These are phyloP conservation scores for Nothoprocta perdicaria DNA, from an alignment of 2,113 vertebrate species.

Conservation along the genomic window DNA sequence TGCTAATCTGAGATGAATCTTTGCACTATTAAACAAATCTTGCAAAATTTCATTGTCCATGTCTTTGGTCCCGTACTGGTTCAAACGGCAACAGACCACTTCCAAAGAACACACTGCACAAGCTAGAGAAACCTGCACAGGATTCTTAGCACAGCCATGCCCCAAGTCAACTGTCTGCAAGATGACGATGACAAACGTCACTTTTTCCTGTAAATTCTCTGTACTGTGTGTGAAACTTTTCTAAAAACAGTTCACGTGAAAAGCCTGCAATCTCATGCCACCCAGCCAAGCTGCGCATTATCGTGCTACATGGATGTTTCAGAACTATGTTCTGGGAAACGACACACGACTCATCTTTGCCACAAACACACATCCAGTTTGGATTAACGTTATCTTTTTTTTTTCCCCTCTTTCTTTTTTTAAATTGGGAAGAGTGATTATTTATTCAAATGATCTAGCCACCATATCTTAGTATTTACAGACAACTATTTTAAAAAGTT, in stretches of 20 bases:
- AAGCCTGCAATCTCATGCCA: accelerated
- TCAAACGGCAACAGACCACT: neutral
- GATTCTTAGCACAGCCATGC: neutral
- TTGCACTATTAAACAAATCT: neutral
- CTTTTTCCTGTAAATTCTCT: accelerated
- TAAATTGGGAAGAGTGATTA: no score
- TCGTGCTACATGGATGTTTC: accelerated
- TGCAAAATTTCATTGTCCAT: accelerated
- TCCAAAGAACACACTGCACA: neutral
- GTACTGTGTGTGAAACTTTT: neutral
- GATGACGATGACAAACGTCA: neutral
- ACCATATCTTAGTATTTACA: neutral
- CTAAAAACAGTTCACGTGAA: neutral
- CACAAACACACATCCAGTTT: accelerated
- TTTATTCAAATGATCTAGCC: neutral
- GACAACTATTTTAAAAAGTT: neutral
- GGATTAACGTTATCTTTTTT: neutral
- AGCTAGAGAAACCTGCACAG: neutral
- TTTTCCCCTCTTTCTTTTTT: neutral
- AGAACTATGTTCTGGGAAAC: neutral
- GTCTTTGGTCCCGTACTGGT: neutral
- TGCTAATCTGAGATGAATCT: neutral
- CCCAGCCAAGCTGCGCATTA: accelerated
- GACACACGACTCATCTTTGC: neutral
- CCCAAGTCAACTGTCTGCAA: neutral